Evolutionary conservation across 2,113 vertebrate genomes (phyloP).

Genomic region (Pantherophis guttatus): DNA sequence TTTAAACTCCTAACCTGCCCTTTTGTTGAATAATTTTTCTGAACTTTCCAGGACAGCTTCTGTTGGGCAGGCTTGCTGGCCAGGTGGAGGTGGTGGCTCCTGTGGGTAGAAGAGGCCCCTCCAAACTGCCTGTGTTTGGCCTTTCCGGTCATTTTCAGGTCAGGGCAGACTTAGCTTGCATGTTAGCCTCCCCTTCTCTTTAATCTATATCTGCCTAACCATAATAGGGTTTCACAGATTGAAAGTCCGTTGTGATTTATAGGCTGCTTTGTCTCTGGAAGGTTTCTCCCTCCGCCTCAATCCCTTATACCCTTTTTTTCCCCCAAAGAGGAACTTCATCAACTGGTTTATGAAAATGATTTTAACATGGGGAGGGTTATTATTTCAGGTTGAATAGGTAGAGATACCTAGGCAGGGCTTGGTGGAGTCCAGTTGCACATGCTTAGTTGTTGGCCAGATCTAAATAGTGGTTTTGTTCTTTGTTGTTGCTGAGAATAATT

Average conservation of each 20-base stretch:
- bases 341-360: neutral
- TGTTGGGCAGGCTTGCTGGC: neutral
- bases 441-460: conserved; percentile 35
- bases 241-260: neutral
- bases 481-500: conserved; percentile 25
- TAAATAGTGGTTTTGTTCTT: conserved; percentile 32
- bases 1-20: neutral
- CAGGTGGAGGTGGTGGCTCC: neutral
- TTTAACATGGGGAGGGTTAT: neutral
- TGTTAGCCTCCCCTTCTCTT: neutral
- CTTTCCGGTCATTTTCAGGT: neutral
- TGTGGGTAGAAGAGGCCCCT: neutral
- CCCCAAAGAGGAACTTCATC: neutral
- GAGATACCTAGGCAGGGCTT: neutral
- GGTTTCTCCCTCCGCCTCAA: neutral
- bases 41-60: neutral
- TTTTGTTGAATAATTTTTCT: neutral
- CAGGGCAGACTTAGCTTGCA: neutral
- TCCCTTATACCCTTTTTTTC: rapidly evolving
- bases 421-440: neutral
- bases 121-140: too few species aligned
- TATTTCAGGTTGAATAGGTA: neutral
- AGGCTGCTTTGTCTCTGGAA: neutral
- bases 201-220: neutral
- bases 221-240: neutral